These are phyloP conservation scores for Silurus aristotelis DNA, from an alignment of 2,797 vertebrate genomes.

Conservation along the genomic window DNA sequence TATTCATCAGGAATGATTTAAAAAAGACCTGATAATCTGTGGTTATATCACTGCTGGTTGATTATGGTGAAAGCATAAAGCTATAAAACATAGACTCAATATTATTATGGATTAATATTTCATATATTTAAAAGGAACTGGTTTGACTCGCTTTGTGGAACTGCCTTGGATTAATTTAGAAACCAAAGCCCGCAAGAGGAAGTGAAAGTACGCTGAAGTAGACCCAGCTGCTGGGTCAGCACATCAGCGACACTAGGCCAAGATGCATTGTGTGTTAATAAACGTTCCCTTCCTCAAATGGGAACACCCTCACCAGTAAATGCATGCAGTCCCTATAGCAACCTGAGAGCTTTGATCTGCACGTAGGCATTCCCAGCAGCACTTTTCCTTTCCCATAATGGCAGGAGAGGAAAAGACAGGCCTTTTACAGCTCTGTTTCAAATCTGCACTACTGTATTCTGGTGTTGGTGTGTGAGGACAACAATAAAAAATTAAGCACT, in stretches of 20 bases:
- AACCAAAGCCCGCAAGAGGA: conserved; percentile 21
- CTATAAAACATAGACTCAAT: neutral
- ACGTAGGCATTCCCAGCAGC: conserved; percentile 15
- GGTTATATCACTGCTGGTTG: neutral
- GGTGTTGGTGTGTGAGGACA: conserved; percentile 20
- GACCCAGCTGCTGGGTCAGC: conserved; percentile 36
- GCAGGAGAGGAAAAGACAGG: neutral
- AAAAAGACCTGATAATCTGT: neutral
- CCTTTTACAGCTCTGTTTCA: neutral
- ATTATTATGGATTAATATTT: neutral
- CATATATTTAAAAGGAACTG: conserved; percentile 3
- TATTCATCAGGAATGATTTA: neutral
- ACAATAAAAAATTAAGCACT: conserved; percentile 16
- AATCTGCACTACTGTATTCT: neutral
- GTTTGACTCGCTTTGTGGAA: conserved; percentile 2
- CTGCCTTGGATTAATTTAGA: conserved; percentile 20
- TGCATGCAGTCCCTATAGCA: conserved; percentile 56
- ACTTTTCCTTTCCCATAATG: neutral
- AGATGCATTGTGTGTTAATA: conserved; percentile 46
- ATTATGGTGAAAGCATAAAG: neutral
- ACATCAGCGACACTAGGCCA: conserved; percentile 41
- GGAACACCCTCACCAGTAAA: conserved; percentile 44
- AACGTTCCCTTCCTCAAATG: conserved; percentile 54
- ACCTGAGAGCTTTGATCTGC: conserved; percentile 56
- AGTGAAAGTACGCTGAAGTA: conserved; percentile 13